Conservation (phyloP, 2,888 invertebrate species). For the Troides oblongomaculatus region DNA sequence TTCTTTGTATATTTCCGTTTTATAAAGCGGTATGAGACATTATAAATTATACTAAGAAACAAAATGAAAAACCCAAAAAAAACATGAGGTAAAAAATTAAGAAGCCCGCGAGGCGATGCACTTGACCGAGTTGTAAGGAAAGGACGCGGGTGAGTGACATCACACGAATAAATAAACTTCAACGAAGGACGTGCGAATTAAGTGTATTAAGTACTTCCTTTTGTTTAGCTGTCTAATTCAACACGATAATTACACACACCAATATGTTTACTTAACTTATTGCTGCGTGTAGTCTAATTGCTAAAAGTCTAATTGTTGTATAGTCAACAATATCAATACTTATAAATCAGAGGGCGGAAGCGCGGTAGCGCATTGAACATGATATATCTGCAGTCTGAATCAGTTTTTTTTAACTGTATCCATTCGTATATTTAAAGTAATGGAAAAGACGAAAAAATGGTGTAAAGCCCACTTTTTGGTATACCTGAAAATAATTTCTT, state of each 20-base stretch:
- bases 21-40: too few species aligned
- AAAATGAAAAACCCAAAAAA: background rate
- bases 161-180: slow-evolving; percentile 37
- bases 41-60: too few species aligned
- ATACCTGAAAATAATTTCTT: too few species aligned
- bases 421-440: too few species aligned
- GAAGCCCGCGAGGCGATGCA: slow-evolving; percentile 25
- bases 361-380: too few species aligned
- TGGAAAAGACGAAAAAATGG: too few species aligned
- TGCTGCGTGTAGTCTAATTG: background rate
- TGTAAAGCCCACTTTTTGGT: too few species aligned
- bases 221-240: slow-evolving; percentile 33
- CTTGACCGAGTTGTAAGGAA: slow-evolving; percentile 37
- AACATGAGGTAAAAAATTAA: background rate
- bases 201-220: slow-evolving; percentile 30
- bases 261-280: slow-evolving; percentile 8
- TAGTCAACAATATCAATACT: background rate
- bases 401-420: too few species aligned
- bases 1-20: too few species aligned
- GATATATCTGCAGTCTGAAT: too few species aligned
- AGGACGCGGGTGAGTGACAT: slow-evolving; percentile 38
- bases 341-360: too few species aligned
- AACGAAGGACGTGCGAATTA: slow-evolving; percentile 38
- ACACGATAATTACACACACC: slow-evolving; percentile 6
- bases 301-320: background rate